phyloP scores from a whole-genome alignment of 2,888 invertebrate species.

The Itoplectis maculator region DNA sequence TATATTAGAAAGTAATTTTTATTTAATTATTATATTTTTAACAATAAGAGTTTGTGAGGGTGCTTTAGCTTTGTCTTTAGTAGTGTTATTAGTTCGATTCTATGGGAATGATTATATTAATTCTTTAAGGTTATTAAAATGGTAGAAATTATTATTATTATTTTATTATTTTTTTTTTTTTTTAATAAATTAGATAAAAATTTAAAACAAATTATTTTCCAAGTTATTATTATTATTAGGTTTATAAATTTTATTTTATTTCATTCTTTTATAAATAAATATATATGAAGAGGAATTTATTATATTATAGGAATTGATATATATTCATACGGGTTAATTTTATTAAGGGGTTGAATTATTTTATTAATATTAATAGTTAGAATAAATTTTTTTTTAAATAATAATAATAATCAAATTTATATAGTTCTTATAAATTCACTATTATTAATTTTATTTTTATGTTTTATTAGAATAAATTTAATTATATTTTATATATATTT shows the following conservation, averaged over 20 bases:
- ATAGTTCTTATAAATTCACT: slow-evolving; percentile 85
- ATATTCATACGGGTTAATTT: slow-evolving; percentile 67
- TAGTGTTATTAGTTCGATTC: slow-evolving; percentile 87
- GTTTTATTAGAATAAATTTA: slow-evolving; percentile 87
- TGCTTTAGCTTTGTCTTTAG: slow-evolving; percentile 87
- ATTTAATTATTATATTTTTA: slow-evolving; percentile 88
- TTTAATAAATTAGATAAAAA: slow-evolving; percentile 85
- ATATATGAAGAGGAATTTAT: too few relatives aligned
- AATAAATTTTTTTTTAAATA: slow-evolving; percentile 84
- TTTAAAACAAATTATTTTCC: slow-evolving; percentile 81
- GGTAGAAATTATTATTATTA: slow-evolving; percentile 86
- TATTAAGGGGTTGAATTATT: slow-evolving; percentile 87
- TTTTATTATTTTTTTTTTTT: slow-evolving; percentile 85
- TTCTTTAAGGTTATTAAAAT: slow-evolving; percentile 86
- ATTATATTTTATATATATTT: slow-evolving; percentile 90
- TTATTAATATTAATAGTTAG: slow-evolving; percentile 87
- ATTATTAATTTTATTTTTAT: slow-evolving; percentile 86
- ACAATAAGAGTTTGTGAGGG: slow-evolving; percentile 89
- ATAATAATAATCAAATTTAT: slow-evolving; percentile 85
- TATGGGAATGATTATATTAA: slow-evolving; percentile 89
- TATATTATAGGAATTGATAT: slow-evolving; percentile 54
- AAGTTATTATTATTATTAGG: slow-evolving; percentile 62
- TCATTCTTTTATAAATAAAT: slow-evolving; percentile 76
- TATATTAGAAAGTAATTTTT: slow-evolving; percentile 85
- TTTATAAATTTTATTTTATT: slow-evolving; percentile 85